Evolutionary conservation across 35 echinoderm and acorn worm genomes (phyloP), one percentile per base, ranked within the genome.

Genomic region (Lytechinus pictus): DNA sequence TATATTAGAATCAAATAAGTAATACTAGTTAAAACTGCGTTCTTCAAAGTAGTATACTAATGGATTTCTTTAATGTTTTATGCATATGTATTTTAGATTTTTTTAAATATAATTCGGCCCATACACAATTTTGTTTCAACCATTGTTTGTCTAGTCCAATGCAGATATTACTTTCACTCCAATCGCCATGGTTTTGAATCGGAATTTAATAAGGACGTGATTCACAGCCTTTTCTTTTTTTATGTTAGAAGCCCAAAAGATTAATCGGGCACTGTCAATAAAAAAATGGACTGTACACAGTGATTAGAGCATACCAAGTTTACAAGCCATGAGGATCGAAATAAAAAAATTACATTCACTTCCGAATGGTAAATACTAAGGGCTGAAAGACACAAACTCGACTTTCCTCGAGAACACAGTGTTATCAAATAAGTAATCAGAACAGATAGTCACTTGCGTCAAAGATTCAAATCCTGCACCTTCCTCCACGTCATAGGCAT

Each of bases 381-480:
- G 61, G 11, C 19, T 79, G 66, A 79, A 6, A 79, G 66, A n/a
- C 66, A 79, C 19, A 79, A 79, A 6, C 16, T 16, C n/a, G 16
- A 7, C n/a, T 71, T 79, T 79, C 66, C 66, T 79, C 66, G n/a
- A 79, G 66, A 79, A 79, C 24, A 71, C 61, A 71, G 66, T 79
- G 66, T 79, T 79, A 79, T 79, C 66, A 24, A 16, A 7, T 13
- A 24, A 79, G 14, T 16, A 24, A 79, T 79, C 66, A 7, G 16
- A 16, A 24, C 66, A 27, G 66, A 79, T 79, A 90, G 52, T 90
- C 88, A 54, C n/a, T 44, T 90, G 52, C 88, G 88, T 90, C 88
- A 90, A 54, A 44, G 88, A 90, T 90, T 51, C 52, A 90, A 90
- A 90, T 90, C 88, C 88, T 79, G 52, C 24, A 44, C 52, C 27